Evolutionary conservation across 2,113 vertebrate species (phyloP).

Genomic region (Pachycephala philippinensis): DNA sequence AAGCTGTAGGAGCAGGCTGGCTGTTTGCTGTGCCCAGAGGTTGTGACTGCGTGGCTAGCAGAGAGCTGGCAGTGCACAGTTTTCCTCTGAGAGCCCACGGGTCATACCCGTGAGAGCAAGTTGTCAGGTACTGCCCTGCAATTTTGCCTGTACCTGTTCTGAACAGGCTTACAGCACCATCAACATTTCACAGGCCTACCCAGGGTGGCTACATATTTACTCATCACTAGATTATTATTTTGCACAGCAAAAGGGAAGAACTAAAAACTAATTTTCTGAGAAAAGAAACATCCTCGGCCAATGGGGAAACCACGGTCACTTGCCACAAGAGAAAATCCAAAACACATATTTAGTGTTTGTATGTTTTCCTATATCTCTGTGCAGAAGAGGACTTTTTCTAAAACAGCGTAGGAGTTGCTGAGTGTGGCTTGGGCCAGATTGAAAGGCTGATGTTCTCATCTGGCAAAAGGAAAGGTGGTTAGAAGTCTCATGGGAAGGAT

Average conservation of each 20-base stretch:
- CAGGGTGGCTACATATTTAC: not conserved
- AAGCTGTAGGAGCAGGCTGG: not conserved
- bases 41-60: accelerated
- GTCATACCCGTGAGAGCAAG: not conserved
- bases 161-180: not conserved
- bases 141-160: not conserved
- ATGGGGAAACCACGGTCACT: not conserved
- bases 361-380: accelerated
- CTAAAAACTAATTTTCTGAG: not conserved
- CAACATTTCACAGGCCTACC: not conserved
- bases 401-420: not conserved
- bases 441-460: not conserved
- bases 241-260: not conserved
- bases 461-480: not conserved
- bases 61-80: not conserved
- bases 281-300: not conserved
- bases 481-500: accelerated
- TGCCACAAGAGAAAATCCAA: not conserved
- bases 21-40: not conserved
- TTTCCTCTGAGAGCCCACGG: accelerated
- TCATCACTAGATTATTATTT: not conserved
- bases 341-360: accelerated
- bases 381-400: not conserved
- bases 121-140: not conserved
- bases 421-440: not conserved